phyloP scores from a whole-genome alignment of 2,888 invertebrate genomes.

The Thera britannica region DNA sequence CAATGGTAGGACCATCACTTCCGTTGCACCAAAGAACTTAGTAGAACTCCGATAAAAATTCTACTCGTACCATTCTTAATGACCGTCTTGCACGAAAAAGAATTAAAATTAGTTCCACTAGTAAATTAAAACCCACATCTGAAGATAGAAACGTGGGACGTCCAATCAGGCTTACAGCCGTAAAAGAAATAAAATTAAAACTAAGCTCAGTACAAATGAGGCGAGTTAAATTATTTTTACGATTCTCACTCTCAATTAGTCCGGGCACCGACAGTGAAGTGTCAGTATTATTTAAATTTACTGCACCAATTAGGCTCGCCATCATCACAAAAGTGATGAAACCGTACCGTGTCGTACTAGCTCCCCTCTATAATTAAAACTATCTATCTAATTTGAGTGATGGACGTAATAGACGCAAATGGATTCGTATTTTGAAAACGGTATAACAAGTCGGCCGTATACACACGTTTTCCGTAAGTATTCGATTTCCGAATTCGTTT shows the following conservation, averaged over 20 bases:
- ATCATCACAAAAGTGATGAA: slow-evolving; percentile 78
- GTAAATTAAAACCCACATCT: slow-evolving; percentile 69
- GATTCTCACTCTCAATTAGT: slow-evolving; percentile 83
- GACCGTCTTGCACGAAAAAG: slow-evolving; percentile 52
- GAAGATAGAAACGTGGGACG: slow-evolving; percentile 55
- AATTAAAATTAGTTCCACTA: slow-evolving; percentile 58
- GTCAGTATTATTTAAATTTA: slow-evolving; percentile 84
- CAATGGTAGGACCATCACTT: slow-evolving; percentile 46
- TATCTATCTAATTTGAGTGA: slow-evolving; percentile 61
- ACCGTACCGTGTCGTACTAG: slow-evolving; percentile 73
- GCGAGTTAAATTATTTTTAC: slow-evolving; percentile 83
- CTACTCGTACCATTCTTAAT: slow-evolving; percentile 30
- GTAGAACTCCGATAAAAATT: slow-evolving; percentile 52
- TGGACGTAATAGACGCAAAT: slow-evolving; percentile 59
- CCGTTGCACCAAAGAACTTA: slow-evolving; percentile 43
- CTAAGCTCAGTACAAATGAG: slow-evolving; percentile 79
- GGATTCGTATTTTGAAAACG: slow-evolving; percentile 43
- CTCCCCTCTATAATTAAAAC: slow-evolving; percentile 83
- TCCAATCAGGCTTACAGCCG: slow-evolving; percentile 70
- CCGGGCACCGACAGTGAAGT: slow-evolving; percentile 76
- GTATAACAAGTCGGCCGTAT: background rate
- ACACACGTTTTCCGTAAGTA: too few species aligned
- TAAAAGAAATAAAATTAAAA: slow-evolving; percentile 79
- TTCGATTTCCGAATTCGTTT: too few species aligned
- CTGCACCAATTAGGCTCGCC: slow-evolving; percentile 82